A percentile compares a stretch with the other conserved stretches of the same genome.
Conservation (phyloP, 1,140 invertebrate genomes). For the Drosophila obscura region DNA sequence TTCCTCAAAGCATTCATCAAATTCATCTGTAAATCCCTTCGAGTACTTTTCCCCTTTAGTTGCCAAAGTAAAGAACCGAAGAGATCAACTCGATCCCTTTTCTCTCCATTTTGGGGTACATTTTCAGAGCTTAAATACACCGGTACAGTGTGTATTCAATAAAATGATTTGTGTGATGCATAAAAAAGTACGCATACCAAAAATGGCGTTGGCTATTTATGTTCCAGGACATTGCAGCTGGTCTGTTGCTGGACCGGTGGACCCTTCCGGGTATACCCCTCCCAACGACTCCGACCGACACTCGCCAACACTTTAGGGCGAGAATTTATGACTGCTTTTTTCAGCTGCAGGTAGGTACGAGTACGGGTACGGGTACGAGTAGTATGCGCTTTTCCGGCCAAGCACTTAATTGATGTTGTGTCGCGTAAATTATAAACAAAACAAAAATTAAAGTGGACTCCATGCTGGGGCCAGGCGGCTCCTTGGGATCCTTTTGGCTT, state of each 20-base stretch:
- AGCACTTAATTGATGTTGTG: slow-evolving; percentile 82
- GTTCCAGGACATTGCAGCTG: slow-evolving; percentile 59
- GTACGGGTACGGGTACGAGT: no score
- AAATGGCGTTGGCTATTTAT: slow-evolving; percentile 73
- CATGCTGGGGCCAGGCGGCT: slow-evolving; percentile 10
- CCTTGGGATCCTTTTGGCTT: slow-evolving; percentile 29
- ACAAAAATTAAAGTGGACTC: slow-evolving; percentile 82
- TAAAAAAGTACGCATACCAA: slow-evolving; percentile 68
- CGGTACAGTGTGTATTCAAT: slow-evolving; percentile 47
- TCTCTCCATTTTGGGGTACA: neutral
- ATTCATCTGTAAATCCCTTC: no score
- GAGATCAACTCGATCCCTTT: no score
- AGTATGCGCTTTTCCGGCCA: slow-evolving; percentile 78
- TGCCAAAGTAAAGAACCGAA: no score
- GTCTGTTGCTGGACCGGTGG: slow-evolving; percentile 18
- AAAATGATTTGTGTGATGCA: slow-evolving; percentile 69
- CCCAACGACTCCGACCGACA: slow-evolving; percentile 22
- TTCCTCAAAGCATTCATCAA: no score
- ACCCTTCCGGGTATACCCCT: no score
- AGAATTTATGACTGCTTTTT: slow-evolving; percentile 80
- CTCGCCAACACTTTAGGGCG: slow-evolving; percentile 72
- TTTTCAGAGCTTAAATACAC: slow-evolving; percentile 46
- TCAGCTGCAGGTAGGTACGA: slow-evolving; percentile 61
- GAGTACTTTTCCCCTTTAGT: no score
- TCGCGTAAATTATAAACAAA: slow-evolving; percentile 83